Base-by-base conservation (phyloP, 2,113 vertebrate genomes). In the Dipodomys ordii region DNA sequence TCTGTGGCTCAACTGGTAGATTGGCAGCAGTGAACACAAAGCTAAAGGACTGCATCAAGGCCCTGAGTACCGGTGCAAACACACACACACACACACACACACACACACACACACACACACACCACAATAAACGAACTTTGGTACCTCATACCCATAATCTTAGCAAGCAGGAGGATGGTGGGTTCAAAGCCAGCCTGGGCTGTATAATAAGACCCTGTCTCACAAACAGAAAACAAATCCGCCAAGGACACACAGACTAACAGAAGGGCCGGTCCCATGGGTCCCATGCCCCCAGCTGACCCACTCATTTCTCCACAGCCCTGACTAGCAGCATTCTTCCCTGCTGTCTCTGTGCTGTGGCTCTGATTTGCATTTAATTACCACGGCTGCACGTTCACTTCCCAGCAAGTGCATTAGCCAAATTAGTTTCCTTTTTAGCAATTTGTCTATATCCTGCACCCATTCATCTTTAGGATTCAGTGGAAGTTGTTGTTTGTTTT, bases 311-410 rank as follows among this genome's bases (percentile, higher is more conserved):
- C 81, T 22, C 32, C 25, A 20, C 0, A 3, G 65, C 62, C 65
- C 27, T 49, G 46, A 46, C 67, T 2, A 3, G 60, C 13, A 25
- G 57, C 84, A 72, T 67, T 81, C 81, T 82, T 62, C 28, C 13
- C 7, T 1, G 15, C 62, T 8, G 11, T 68, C 73, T 73, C 62
- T 80, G 25, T 20, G 18, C 44, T 9, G 7, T 4, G 65, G 60
- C 64, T 90, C 69, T 27, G 35, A 95, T 96, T 95, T 95, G 91
- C 94, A 97, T 95, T 82, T 92, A 87, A 90, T 90, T 78, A 62
- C 49, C 7, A 80, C 85, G 79, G 82, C 57, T 19, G 35, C 53
- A 62, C 12, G 16, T 57, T 57, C 30, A 49, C 39, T 90, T 94
- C 93, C 87, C 76, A 44, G 68, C 19, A 94, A 32, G 11, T 13